Percentiles rank a stretch among this genome's conserved stretches.
Conservation (phyloP, 2,797 vertebrate species). For the Diplodus puntazzo region DNA sequence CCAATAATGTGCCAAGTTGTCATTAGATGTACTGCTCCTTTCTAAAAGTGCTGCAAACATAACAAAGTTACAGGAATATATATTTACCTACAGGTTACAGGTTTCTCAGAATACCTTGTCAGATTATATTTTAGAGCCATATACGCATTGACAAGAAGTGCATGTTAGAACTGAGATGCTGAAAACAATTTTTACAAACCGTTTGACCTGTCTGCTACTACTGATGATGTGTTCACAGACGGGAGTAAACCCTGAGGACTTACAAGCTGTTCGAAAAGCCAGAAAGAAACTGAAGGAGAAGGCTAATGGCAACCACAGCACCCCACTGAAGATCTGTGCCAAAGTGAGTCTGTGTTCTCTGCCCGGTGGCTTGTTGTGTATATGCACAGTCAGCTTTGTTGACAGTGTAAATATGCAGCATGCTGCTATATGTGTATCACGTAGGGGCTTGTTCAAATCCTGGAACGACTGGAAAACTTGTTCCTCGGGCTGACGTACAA, state of each 20-base stretch:
- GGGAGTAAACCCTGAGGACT: slow-evolving; percentile 87
- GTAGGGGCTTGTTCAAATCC: background rate
- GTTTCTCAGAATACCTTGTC: background rate
- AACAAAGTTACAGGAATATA: background rate
- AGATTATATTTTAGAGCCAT: background rate
- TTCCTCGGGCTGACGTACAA: background rate
- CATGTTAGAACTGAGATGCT: background rate
- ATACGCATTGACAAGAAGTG: background rate
- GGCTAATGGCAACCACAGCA: slow-evolving; percentile 45
- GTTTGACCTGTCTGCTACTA: rapidly evolving
- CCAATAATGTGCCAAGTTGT: too few relatives aligned
- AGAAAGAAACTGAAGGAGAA: slow-evolving; percentile 80
- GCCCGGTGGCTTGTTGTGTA: background rate
- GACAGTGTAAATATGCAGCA: slow-evolving; percentile 11
- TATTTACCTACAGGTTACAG: too few relatives aligned
- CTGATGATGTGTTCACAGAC: slow-evolving; percentile 82
- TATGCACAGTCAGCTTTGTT: background rate
- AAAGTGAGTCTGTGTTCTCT: slow-evolving; percentile 77
- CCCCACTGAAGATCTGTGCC: slow-evolving; percentile 68
- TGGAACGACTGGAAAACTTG: background rate
- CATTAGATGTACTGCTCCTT: background rate
- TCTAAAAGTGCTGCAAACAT: background rate
- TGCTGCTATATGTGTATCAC: rapidly evolving
- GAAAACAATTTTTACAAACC: background rate
- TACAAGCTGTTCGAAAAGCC: slow-evolving; percentile 85